Conservation (phyloP, 2,888 invertebrate species). For the Nephrotoma guestfalica region DNA sequence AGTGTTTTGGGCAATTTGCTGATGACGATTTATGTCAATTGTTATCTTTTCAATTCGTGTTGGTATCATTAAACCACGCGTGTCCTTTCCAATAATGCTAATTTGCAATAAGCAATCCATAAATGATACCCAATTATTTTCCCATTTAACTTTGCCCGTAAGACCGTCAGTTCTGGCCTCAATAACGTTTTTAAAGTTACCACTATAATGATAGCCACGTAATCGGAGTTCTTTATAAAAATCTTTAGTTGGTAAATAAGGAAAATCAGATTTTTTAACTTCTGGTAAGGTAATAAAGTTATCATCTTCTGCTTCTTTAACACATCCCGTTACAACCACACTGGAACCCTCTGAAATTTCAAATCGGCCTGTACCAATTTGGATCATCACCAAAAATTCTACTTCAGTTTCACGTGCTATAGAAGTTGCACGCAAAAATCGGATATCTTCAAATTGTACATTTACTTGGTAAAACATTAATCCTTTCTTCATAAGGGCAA, state of each 20-base stretch:
- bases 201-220: slow-evolving; percentile 49
- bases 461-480: neutral
- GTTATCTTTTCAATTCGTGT: slow-evolving; percentile 55
- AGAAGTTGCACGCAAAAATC: slow-evolving; percentile 69
- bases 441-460: slow-evolving; percentile 60
- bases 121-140: slow-evolving; percentile 75
- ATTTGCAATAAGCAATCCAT: slow-evolving; percentile 83
- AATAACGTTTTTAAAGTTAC: slow-evolving; percentile 23
- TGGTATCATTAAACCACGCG: slow-evolving; percentile 57
- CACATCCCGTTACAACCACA: slow-evolving; percentile 53
- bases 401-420: slow-evolving; percentile 48
- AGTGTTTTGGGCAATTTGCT: slow-evolving; percentile 32
- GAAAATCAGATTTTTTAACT: slow-evolving; percentile 18
- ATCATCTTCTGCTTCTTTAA: slow-evolving; percentile 40
- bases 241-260: slow-evolving; percentile 41
- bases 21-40: slow-evolving; percentile 50
- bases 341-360: slow-evolving; percentile 54
- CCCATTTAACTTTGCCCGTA: slow-evolving; percentile 41
- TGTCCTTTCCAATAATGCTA: slow-evolving; percentile 52
- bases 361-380: slow-evolving; percentile 44
- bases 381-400: slow-evolving; percentile 37
- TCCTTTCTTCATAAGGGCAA: slow-evolving; percentile 45
- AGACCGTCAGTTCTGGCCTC: slow-evolving; percentile 26
- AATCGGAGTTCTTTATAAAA: slow-evolving; percentile 56
- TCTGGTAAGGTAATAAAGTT: slow-evolving; percentile 17